Evolutionary conservation across 35 echinoderm and acorn worm genomes (phyloP), one percentile per base, ranked within the genome.

Genomic region (Anneissia japonica): DNA sequence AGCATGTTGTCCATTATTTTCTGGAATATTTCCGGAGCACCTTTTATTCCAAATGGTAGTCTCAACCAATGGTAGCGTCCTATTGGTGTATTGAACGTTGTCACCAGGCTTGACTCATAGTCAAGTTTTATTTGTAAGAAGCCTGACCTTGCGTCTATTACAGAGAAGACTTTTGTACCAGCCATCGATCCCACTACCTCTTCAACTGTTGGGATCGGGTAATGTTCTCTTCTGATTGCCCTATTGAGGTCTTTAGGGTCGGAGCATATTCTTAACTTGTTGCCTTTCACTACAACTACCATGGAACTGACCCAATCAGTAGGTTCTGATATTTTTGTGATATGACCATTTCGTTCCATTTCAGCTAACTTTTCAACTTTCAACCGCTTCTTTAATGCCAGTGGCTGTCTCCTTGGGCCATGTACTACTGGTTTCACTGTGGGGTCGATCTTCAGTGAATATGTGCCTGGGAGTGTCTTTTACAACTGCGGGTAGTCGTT

Each of bases 21-120:
- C 75, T 97, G 94, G 81, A 82, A 93, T 30, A 93, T 84, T 74
- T 97, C 88, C 0, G 84, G 91, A 4, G 81, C 88, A 83, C 84
- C 86, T 30, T 93, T 91, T 13, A 97, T 90, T 0, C 91, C 94
- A 86, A 97, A 93, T 37, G 84, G 91, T 29, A 97, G 86, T 3
- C 91, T 45, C 4, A 90, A 32, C 81, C 91, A 13, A 93, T 86
- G 30, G 26, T 92, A 97, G 17, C 94, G 38, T 13, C 90, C 90
- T 36, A 78, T 14, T 36, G 79, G 87, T 31, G 90, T 90, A 40
- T 92, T 89, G 37, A 97, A 92, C 1, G 94, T 92, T 35, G 90
- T 92, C 16, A 97, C 46, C 31, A 87, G 38, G 35, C 83, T 87
- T n/a, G 90, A 90, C 46, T 92, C 90, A 14, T 89, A 86, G 72